A percentile compares a stretch with the other conserved stretches of the same genome.
phyloP scores from a whole-genome alignment of 2,888 invertebrate genomes.

The Perizoma affinitatum region DNA sequence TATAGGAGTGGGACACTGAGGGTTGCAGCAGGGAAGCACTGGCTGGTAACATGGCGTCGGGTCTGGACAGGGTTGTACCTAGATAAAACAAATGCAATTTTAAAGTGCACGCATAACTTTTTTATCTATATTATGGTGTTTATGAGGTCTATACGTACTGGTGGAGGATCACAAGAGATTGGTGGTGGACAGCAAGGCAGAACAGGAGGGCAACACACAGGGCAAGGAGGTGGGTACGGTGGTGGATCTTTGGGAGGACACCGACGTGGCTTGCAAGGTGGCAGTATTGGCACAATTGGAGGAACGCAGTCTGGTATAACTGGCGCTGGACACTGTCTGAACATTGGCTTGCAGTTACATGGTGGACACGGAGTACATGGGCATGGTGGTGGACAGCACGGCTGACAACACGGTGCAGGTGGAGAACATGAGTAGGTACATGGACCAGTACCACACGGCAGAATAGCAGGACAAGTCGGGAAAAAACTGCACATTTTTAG shows the following conservation, averaged over 20 bases:
- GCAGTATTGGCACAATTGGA: constrained; percentile 72
- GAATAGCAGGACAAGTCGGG: constrained; percentile 70
- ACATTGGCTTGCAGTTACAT: constrained; percentile 65
- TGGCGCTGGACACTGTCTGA: constrained; percentile 70
- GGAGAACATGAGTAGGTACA: constrained; percentile 64
- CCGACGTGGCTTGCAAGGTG: constrained; percentile 68
- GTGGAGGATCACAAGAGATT: constrained; percentile 72
- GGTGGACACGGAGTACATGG: constrained; percentile 75
- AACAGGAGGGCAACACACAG: constrained; percentile 71
- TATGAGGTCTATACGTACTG: constrained; percentile 50
- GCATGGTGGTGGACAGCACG: constrained; percentile 50
- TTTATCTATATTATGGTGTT: background rate
- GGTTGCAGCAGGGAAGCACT: constrained; percentile 73
- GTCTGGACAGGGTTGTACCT: constrained; percentile 71
- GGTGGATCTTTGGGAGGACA: constrained; percentile 59
- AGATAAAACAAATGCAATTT: constrained; percentile 37
- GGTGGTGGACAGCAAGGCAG: constrained; percentile 76
- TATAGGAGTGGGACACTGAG: constrained; percentile 82
- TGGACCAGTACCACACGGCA: constrained; percentile 68
- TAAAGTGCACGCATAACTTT: background rate
- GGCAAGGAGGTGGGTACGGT: constrained; percentile 51
- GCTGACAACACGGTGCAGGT: constrained; percentile 47
- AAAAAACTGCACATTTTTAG: constrained; percentile 63
- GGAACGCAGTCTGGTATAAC: constrained; percentile 68
- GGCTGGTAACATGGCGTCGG: constrained; percentile 73